These are phyloP conservation scores for Cyprinella venusta DNA, from an alignment of 2,797 vertebrate species.

Conservation along the genomic window DNA sequence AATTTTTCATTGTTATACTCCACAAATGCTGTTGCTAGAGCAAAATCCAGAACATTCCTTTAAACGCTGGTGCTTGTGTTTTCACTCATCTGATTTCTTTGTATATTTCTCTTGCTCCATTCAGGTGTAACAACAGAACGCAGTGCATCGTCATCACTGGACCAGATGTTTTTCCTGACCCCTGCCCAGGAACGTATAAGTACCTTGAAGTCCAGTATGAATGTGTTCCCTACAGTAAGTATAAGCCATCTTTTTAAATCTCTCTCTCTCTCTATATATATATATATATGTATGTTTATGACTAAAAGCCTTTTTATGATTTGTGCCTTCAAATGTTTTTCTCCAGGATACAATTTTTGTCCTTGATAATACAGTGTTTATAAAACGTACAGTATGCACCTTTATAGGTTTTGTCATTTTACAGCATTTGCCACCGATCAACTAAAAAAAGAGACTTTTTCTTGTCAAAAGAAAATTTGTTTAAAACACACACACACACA, in stretches of 20 bases:
- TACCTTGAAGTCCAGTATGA: slow-evolving; percentile 99
- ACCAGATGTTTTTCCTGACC: slow-evolving; percentile 98
- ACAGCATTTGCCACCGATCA: not conserved
- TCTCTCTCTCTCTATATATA: too few relatives aligned
- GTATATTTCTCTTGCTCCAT: slow-evolving; percentile 1
- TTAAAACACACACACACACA: not conserved
- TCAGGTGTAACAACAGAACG: slow-evolving; percentile 98
- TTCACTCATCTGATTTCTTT: not conserved
- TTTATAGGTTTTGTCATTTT: not conserved
- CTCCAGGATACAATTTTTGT: not conserved
- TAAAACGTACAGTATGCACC: not conserved
- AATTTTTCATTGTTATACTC: not conserved
- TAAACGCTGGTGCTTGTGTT: not conserved
- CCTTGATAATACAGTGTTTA: slow-evolving; percentile 25
- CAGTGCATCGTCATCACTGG: slow-evolving; percentile 99
- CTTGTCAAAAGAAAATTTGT: not conserved
- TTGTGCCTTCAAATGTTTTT: slow-evolving; percentile 19
- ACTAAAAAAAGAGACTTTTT: not conserved
- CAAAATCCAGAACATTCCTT: not conserved
- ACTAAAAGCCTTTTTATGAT: not conserved
- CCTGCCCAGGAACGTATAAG: slow-evolving; percentile 98
- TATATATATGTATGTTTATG: slow-evolving; percentile 34
- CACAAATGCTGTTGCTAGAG: not conserved
- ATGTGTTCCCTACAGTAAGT: slow-evolving; percentile 99
- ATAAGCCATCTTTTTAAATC: slow-evolving; percentile 73